Percentiles rank a stretch among this genome's conserved stretches.
phyloP scores from a whole-genome alignment of 2,888 invertebrate genomes.

The Agrochola lychnidis region DNA sequence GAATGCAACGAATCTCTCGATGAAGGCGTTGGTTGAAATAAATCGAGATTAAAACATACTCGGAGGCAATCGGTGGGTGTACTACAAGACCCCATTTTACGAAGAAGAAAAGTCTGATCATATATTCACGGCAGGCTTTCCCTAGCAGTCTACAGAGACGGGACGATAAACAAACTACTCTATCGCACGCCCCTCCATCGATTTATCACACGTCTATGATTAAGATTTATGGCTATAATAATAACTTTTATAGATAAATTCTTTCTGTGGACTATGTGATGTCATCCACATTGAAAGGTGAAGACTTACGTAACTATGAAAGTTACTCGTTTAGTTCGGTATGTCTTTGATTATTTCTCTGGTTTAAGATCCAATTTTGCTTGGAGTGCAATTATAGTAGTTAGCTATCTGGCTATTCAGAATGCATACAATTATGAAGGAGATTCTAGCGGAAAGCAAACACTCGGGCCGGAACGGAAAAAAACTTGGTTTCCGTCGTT shows the following conservation, averaged over 20 bases:
- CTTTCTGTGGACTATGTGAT: slow-evolving; percentile 54
- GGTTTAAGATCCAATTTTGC: slow-evolving; percentile 6
- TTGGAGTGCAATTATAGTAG: neutral
- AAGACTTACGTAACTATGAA: slow-evolving; percentile 18
- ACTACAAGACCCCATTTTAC: slow-evolving; percentile 53
- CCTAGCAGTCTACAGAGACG: slow-evolving; percentile 60
- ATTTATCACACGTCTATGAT: slow-evolving; percentile 71
- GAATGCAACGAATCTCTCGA: slow-evolving; percentile 50
- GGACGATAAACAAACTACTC: slow-evolving; percentile 68
- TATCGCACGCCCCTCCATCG: slow-evolving; percentile 65
- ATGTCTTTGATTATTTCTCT: slow-evolving; percentile 5
- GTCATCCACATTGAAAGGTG: slow-evolving; percentile 58
- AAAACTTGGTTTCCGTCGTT: slow-evolving; percentile 2
- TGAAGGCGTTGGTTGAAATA: slow-evolving; percentile 59
- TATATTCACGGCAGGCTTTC: slow-evolving; percentile 63
- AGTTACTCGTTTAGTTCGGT: slow-evolving; percentile 19
- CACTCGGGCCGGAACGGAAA: neutral
- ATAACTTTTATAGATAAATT: slow-evolving; percentile 63
- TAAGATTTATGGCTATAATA: slow-evolving; percentile 68
- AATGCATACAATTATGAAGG: slow-evolving; percentile 20
- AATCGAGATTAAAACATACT: slow-evolving; percentile 64
- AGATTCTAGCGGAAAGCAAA: slow-evolving; percentile 7
- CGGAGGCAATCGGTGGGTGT: slow-evolving; percentile 45
- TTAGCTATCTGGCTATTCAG: neutral
- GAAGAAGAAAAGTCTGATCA: slow-evolving; percentile 65